phyloP scores from a whole-genome alignment of 2,797 vertebrate genomes.

The Danio tinwini region DNA sequence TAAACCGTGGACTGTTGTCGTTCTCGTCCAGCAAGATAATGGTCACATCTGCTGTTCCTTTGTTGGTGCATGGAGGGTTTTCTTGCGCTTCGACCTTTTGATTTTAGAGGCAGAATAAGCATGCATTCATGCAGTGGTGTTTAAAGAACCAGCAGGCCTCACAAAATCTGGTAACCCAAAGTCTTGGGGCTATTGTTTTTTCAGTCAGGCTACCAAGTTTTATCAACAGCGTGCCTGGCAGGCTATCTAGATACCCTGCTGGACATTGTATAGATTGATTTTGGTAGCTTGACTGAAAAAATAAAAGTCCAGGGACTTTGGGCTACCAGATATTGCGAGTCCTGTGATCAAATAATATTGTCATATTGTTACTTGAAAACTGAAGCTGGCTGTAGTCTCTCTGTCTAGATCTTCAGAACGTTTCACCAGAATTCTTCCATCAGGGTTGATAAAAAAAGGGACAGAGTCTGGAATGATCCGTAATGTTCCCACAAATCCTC shows the following conservation, averaged over 20 bases:
- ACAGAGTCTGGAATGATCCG: slow-evolving; percentile 67
- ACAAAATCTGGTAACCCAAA: too few species aligned
- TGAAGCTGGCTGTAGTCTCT: slow-evolving; percentile 66
- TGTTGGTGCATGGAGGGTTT: slow-evolving; percentile 25
- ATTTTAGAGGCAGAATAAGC: background rate
- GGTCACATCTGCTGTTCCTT: slow-evolving; percentile 53
- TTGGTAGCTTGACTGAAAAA: too few species aligned
- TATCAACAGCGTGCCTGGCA: too few species aligned
- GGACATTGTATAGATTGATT: too few species aligned
- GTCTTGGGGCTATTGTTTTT: too few species aligned
- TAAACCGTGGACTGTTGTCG: slow-evolving; percentile 80
- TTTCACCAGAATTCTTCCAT: slow-evolving; percentile 75
- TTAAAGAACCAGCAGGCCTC: background rate
- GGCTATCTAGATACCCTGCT: too few species aligned
- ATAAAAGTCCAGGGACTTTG: too few species aligned
- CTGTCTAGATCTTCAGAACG: slow-evolving; percentile 73
- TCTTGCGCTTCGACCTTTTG: slow-evolving; percentile 78
- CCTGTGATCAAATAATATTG: background rate
- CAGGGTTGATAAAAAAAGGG: slow-evolving; percentile 73
- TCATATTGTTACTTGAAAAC: slow-evolving; percentile 73
- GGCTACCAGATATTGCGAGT: too few species aligned
- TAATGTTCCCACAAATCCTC: slow-evolving; percentile 77
- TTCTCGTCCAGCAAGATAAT: slow-evolving; percentile 78
- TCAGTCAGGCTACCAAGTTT: too few species aligned
- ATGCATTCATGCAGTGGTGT: background rate